Evolutionary conservation across 2,797 vertebrate species (phyloP).

Genomic region (Antrozous pallidus): DNA sequence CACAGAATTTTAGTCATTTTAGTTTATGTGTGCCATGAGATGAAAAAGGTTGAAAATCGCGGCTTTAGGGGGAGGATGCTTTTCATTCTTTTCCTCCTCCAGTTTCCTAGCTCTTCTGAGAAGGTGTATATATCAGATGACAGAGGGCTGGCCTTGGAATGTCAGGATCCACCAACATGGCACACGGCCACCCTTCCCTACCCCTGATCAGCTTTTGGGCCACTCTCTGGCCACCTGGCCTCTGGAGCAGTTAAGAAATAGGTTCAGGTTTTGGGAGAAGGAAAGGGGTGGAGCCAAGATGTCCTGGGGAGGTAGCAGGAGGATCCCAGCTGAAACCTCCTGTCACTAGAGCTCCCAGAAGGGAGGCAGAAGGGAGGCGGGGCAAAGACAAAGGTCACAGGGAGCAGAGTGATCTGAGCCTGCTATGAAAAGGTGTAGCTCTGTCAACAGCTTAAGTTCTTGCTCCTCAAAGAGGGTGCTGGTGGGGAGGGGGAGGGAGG

Average conservation of each 20-base stretch:
- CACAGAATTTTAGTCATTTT: background rate
- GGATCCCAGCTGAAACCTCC: background rate
- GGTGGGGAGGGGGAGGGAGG: slow-evolving; percentile 2
- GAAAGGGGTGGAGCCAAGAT: background rate
- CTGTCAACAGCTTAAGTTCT: slow-evolving; percentile 84
- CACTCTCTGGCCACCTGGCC: background rate
- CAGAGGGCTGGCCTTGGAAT: background rate
- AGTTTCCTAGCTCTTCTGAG: background rate
- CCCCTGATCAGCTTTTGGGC: background rate
- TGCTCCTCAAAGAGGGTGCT: slow-evolving; percentile 58
- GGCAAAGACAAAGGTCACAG: slow-evolving; percentile 79
- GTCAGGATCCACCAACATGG: background rate
- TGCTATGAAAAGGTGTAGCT: slow-evolving; percentile 81
- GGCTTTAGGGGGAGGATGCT: background rate
- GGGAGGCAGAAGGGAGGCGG: background rate
- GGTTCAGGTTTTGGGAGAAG: background rate
- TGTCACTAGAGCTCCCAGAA: background rate
- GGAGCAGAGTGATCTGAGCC: slow-evolving; percentile 66
- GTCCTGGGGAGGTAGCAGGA: background rate
- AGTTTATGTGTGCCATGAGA: background rate
- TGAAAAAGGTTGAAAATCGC: background rate
- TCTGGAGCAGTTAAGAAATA: background rate
- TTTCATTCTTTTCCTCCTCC: slow-evolving; percentile 22
- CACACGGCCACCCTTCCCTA: background rate
- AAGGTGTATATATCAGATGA: background rate